Evolutionary conservation across 2,888 invertebrate species (phyloP).

Genomic region (Aspidiotus destructor): DNA sequence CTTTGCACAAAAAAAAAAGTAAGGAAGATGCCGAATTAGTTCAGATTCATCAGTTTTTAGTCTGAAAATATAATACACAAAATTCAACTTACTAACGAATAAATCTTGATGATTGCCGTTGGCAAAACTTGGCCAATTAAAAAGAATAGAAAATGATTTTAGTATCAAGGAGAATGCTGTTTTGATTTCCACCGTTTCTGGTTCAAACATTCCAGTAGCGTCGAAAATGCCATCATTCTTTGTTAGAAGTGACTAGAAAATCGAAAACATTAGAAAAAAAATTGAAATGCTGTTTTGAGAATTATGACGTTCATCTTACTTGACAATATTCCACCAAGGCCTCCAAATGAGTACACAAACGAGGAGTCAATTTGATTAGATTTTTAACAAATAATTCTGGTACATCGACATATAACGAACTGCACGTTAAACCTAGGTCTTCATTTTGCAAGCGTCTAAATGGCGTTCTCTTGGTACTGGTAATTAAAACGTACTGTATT

Average conservation of each 20-base stretch:
- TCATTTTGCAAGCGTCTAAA: conserved; percentile 10
- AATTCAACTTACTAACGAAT: conserved; percentile 38
- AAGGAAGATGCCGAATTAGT: background rate
- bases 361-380: conserved; percentile 44
- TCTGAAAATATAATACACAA: background rate
- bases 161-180: conserved; percentile 43
- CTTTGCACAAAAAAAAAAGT: background rate
- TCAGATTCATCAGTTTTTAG: background rate
- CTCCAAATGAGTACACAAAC: conserved; percentile 45
- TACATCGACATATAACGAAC: conserved; percentile 33
- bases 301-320: conserved; percentile 33
- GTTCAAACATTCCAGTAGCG: conserved; percentile 48
- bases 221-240: conserved; percentile 50
- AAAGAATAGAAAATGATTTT: conserved; percentile 43
- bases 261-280: background rate
- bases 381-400: conserved; percentile 37
- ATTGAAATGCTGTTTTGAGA: background rate
- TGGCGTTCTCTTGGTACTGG: conserved; percentile 37
- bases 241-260: conserved; percentile 41
- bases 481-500: conserved; percentile 43
- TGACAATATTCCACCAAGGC: conserved; percentile 41
- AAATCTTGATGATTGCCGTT: conserved; percentile 41
- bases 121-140: conserved; percentile 48
- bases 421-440: conserved; percentile 17
- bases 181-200: conserved; percentile 47